These are phyloP conservation scores for Arenaria interpres DNA, from an alignment of 2,113 vertebrate species.

Conservation along the genomic window DNA sequence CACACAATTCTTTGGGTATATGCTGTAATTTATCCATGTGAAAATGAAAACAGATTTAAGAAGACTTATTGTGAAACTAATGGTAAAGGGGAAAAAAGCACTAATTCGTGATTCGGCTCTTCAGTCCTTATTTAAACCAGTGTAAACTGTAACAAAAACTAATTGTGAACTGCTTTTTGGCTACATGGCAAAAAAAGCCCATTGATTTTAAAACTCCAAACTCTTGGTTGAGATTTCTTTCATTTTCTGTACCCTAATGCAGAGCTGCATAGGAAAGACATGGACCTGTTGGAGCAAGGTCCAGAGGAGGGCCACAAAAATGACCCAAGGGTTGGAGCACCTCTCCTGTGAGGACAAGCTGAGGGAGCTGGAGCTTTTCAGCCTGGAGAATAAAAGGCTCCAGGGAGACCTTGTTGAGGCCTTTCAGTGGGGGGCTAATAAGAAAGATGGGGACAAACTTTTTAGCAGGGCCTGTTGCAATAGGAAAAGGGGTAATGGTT, in stretches of 20 bases:
- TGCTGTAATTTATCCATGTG: not conserved
- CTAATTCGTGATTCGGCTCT: not conserved
- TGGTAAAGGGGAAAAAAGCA: not conserved
- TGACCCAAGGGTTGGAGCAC: not conserved
- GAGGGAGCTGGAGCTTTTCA: not conserved
- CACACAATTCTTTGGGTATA: not conserved
- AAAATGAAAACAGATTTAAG: not conserved
- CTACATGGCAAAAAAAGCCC: not conserved
- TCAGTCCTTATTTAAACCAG: not conserved
- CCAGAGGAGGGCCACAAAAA: not conserved
- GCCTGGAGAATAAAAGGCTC: not conserved
- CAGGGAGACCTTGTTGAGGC: not conserved
- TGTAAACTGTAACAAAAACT: not conserved
- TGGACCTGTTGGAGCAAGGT: not conserved
- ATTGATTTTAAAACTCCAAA: not conserved
- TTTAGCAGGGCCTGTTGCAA: not conserved
- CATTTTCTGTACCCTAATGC: not conserved
- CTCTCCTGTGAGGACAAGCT: not conserved
- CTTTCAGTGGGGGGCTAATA: not conserved
- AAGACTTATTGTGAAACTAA: not conserved
- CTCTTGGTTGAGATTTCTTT: not conserved
- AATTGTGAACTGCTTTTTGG: not conserved
- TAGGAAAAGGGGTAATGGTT: not conserved
- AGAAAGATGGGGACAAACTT: not conserved
- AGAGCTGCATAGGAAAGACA: not conserved